Evolutionary conservation across 2,797 vertebrate genomes (phyloP), one percentile per base, ranked within the genome.

Genomic region (Spinus olivaceus): DNA sequence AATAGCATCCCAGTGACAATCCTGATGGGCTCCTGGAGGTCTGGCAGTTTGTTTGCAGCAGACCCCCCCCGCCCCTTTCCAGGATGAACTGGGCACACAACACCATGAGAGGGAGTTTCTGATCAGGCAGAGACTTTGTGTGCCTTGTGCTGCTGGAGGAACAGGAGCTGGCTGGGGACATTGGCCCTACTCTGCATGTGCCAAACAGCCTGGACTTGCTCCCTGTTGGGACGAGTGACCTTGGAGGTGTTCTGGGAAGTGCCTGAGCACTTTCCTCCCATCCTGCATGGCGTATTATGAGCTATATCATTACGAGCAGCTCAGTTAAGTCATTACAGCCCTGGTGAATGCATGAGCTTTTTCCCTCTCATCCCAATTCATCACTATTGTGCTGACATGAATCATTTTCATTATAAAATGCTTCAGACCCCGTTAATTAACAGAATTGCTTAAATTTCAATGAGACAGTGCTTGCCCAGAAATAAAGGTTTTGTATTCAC

Each of bases 331-430:
- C 94, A 86, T 97, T 96, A 95, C 89, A 81, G 74, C 87, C 71
- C 76, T 66, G 53, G 77, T 94, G 95, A 97, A 95, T 95, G 94
- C 96, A 93, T 65, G 89, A 81, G 96, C 94, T 94, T 97, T 97
- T 92, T 86, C 85, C 76, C 93, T 97, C 96, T 97, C 96, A 97
- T 97, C 96, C 94, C 97, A 96, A 96, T 97, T 97, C 96, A 82
- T 96, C 92, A 87, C 86, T 93, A 90, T 89, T 92, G 88, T 86
- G 92, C 94, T 94, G 96, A 96, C 96, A 91, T 96, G 84, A 92
- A 94, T 97, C 59, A 92, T 86, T 97, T 95, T 95, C 92, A 92
- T 96, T 95, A 95, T 93, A 88, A 96, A 96, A 94, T 79, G 84
- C 95, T 95, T 92, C 94, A 91, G 93, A 92, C 90, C 93, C 93